Conservation (phyloP, 2,888 invertebrate species). For the Xylocampa areola region DNA sequence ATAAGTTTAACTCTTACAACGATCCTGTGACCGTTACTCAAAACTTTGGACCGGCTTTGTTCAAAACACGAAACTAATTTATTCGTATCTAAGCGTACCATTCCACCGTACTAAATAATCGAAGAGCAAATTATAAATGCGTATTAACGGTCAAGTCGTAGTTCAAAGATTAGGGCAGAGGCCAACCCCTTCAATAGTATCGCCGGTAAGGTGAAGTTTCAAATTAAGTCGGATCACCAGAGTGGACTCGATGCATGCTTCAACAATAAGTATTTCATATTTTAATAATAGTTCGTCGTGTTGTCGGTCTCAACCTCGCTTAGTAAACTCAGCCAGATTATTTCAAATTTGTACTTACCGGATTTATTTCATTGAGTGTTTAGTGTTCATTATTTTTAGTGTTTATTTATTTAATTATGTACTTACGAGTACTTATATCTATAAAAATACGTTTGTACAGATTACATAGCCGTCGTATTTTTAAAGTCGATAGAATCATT, state of each 20-base stretch:
- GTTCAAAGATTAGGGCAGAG: constrained; percentile 90
- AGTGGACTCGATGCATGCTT: constrained; percentile 75
- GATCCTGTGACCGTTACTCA: constrained; percentile 87
- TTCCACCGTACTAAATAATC: constrained; percentile 87
- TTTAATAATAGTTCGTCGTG: constrained; percentile 76
- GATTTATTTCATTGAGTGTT: constrained; percentile 31
- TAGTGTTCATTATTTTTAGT: constrained; percentile 8
- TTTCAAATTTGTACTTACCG: constrained; percentile 47
- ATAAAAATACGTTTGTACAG: no score
- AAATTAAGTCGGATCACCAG: constrained; percentile 81
- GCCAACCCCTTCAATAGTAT: constrained; percentile 84
- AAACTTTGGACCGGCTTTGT: constrained; percentile 86
- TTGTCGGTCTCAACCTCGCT: constrained; percentile 51
- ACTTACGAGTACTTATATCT: no score
- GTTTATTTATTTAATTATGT: not conserved
- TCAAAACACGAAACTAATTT: constrained; percentile 89
- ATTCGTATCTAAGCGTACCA: constrained; percentile 85
- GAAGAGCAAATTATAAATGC: constrained; percentile 89
- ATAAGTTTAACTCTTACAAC: constrained; percentile 83
- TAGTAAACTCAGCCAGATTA: constrained; percentile 46
- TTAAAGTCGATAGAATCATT: no score
- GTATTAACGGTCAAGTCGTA: constrained; percentile 90
- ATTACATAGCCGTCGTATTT: no score
- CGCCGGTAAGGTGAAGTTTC: constrained; percentile 80
- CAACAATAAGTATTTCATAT: constrained; percentile 76